These are phyloP conservation scores for Carpatolechia fugitivella DNA, from an alignment of 2,888 invertebrate genomes.

Conservation along the genomic window DNA sequence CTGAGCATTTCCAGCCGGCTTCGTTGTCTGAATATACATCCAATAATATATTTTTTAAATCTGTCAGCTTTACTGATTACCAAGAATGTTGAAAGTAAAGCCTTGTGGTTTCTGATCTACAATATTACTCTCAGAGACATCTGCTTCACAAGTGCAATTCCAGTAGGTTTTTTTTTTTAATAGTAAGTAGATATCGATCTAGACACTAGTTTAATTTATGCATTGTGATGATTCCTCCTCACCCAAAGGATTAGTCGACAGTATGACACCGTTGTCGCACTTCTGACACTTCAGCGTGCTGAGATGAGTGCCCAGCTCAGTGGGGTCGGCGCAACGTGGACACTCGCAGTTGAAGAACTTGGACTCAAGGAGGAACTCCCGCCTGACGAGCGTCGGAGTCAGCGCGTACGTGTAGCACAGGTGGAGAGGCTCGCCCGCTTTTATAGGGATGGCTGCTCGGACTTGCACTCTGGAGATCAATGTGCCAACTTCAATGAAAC, in stretches of 20 bases:
- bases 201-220: no score
- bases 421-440: constrained; percentile 81
- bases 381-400: constrained; percentile 84
- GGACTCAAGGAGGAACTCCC: constrained; percentile 84
- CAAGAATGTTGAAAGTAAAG: no score
- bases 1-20: constrained; percentile 82
- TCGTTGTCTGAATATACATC: constrained; percentile 74
- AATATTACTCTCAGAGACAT: no score
- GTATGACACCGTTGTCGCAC: constrained; percentile 84
- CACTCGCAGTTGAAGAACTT: constrained; percentile 91
- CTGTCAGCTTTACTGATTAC: no score
- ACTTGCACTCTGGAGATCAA: constrained; percentile 82
- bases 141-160: no score
- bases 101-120: no score
- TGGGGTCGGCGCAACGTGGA: constrained; percentile 86
- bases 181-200: no score
- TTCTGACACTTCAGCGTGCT: constrained; percentile 89
- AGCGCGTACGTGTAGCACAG: constrained; percentile 88
- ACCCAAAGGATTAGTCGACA: constrained; percentile 84
- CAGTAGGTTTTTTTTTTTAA: no score
- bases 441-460: constrained; percentile 83
- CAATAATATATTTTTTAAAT: no score
- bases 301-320: constrained; percentile 88
- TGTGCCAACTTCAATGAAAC: no score
- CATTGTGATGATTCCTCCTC: no score